Conservation (phyloP, 1,140 invertebrate species). For the Augochlora pura region DNA sequence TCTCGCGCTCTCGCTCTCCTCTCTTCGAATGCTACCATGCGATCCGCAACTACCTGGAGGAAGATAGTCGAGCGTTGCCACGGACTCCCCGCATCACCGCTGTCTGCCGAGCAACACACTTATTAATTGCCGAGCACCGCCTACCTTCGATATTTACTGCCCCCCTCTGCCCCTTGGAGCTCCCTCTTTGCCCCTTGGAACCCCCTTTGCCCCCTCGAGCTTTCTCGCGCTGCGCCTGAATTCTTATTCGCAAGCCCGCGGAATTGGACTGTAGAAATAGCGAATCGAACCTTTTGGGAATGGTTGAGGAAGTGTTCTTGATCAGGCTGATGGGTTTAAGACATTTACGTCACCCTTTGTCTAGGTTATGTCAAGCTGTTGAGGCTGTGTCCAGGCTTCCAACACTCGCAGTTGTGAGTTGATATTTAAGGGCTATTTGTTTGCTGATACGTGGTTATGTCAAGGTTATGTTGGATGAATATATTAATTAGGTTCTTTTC, state of each 20-base stretch:
- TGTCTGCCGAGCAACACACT: slow-evolving; percentile 9
- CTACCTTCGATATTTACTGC: slow-evolving; percentile 36
- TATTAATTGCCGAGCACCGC: slow-evolving; percentile 36
- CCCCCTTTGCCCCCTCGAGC: too few species aligned
- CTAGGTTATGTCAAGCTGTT: too few species aligned
- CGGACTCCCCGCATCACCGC: slow-evolving; percentile 16
- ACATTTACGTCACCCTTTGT: too few species aligned
- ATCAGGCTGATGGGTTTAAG: not conserved
- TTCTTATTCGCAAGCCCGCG: not conserved
- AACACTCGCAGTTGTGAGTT: too few species aligned
- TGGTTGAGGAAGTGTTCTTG: not conserved
- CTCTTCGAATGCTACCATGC: slow-evolving; percentile 44
- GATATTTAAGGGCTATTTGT: too few species aligned
- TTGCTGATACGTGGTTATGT: too few species aligned
- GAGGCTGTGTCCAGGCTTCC: too few species aligned
- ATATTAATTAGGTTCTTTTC: too few species aligned
- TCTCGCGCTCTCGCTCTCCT: slow-evolving; percentile 58
- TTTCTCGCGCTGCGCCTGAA: not conserved
- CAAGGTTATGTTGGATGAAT: too few species aligned
- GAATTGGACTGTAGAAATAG: not conserved
- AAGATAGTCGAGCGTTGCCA: slow-evolving; percentile 41
- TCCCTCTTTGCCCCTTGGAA: not conserved
- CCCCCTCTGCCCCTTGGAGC: not conserved
- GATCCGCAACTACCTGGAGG: slow-evolving; percentile 45
- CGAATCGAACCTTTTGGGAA: not conserved